These are phyloP conservation scores for Centropus unirufus DNA, from an alignment of 2,113 vertebrate species.

Conservation along the genomic window DNA sequence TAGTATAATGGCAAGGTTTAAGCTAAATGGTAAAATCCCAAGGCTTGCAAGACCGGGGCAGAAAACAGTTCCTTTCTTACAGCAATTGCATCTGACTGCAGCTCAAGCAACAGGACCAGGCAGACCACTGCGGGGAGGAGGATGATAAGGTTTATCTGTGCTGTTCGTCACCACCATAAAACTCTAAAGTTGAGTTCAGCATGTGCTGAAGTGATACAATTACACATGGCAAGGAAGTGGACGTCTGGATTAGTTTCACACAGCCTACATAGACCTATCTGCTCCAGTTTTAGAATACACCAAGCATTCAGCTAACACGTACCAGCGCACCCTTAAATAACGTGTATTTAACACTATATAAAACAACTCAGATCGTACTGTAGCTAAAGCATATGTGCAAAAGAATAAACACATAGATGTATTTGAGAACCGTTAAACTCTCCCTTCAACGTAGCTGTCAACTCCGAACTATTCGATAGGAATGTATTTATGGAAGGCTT, in stretches of 20 bases:
- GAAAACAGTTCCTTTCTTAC: not conserved
- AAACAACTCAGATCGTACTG: not conserved
- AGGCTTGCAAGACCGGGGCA: not conserved
- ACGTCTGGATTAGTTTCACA: constrained; percentile 2
- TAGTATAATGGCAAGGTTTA: not conserved
- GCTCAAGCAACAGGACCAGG: not conserved
- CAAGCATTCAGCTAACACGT: not conserved
- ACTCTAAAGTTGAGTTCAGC: not conserved
- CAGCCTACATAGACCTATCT: not conserved
- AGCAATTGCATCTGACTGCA: accelerated
- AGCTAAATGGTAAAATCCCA: not conserved
- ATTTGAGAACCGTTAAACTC: not conserved
- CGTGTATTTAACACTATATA: not conserved
- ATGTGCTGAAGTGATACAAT: not conserved
- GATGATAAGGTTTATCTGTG: not conserved
- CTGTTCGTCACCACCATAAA: not conserved
- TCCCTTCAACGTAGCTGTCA: constrained; percentile 23
- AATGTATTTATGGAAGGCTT: constrained; percentile 56
- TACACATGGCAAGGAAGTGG: not conserved
- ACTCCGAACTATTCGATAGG: not conserved
- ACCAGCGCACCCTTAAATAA: not conserved
- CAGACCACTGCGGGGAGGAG: not conserved
- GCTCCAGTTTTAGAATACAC: not conserved
- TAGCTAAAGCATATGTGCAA: not conserved
- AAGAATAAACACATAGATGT: not conserved